Evolutionary conservation across 1,140 invertebrate species (phyloP).

Genomic region (Aphis craccivora): DNA sequence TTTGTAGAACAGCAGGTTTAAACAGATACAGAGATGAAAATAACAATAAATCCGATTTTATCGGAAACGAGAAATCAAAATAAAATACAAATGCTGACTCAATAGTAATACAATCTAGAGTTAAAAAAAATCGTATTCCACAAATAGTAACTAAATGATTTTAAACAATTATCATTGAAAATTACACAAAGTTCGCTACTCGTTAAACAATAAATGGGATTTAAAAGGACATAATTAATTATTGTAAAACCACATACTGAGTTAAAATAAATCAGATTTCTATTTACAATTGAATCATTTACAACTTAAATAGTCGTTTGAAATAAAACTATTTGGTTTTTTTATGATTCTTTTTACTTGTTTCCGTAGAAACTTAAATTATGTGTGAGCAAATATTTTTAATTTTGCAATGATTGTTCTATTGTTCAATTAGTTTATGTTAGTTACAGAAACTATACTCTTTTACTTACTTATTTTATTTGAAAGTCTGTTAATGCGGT

Average conservation of each 20-base stretch:
- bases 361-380: not conserved
- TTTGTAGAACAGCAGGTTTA: not conserved
- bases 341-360: not conserved
- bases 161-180: conserved; percentile 1
- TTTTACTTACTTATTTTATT: not conserved
- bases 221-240: not conserved
- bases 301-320: not conserved
- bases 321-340: not conserved
- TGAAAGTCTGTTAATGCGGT: no score
- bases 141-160: not conserved
- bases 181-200: not conserved
- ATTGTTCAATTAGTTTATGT: not conserved
- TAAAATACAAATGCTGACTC: not conserved
- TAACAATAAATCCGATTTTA: not conserved
- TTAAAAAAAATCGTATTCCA: not conserved
- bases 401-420: no score
- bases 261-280: not conserved
- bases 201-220: not conserved
- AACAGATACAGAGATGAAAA: not conserved
- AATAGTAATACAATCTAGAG: not conserved
- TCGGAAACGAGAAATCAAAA: not conserved
- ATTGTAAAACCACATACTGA: not conserved
- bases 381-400: no score
- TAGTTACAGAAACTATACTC: not conserved
- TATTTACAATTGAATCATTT: not conserved